A percentile compares a stretch with the other conserved stretches of the same genome.
These are phyloP conservation scores for Epizoanthus rinbou DNA, from an alignment of 92 coral and sea anemone species.

Conservation along the genomic window DNA sequence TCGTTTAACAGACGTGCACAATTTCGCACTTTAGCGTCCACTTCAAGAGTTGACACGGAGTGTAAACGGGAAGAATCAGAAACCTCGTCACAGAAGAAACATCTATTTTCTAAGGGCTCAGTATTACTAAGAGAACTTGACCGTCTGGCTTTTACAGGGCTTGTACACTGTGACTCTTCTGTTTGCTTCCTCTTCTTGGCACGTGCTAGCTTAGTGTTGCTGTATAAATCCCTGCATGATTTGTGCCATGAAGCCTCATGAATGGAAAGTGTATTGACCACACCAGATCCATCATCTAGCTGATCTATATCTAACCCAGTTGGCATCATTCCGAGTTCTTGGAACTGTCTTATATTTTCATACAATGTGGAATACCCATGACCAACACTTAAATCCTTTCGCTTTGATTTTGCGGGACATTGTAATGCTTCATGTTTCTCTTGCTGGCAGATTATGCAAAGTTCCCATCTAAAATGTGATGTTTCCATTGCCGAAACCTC, in stretches of 20 bases:
- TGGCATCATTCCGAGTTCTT: no score
- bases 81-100: constrained; percentile 29
- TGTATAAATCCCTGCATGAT: constrained; percentile 6
- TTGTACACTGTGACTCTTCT: no score
- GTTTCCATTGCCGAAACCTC: no score
- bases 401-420: constrained; percentile 44
- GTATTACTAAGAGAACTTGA: neutral
- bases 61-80: neutral
- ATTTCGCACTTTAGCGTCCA: constrained; percentile 21
- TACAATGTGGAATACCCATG: constrained; percentile 39
- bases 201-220: constrained; percentile 6
- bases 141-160: neutral
- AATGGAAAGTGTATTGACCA: no score
- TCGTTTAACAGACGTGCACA: constrained; percentile 47
- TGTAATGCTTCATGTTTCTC: neutral
- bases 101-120: neutral
- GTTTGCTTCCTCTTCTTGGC: no score
- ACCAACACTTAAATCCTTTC: constrained; percentile 49
- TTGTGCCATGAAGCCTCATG: constrained; percentile 29
- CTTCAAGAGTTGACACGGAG: constrained; percentile 29
- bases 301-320: no score
- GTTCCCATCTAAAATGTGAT: neutral
- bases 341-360: neutral
- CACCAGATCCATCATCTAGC: no score
- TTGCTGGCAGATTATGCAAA: neutral